These are phyloP conservation scores for Murina feae DNA, from an alignment of 2,113 vertebrate species.

Conservation along the genomic window DNA sequence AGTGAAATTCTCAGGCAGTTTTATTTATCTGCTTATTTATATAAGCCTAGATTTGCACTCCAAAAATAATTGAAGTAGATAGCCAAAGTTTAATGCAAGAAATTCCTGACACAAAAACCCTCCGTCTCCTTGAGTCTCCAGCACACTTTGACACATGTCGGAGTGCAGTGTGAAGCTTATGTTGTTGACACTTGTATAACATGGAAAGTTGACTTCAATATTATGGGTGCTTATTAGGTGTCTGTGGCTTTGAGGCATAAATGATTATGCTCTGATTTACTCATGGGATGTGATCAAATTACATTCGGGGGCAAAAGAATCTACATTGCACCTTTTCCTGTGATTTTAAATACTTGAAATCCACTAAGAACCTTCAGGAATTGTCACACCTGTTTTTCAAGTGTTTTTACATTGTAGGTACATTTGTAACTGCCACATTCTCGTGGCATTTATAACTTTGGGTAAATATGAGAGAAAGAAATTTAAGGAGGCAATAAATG, in stretches of 20 bases:
- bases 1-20: slow-evolving; percentile 1
- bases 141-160: not conserved
- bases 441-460: slow-evolving; percentile 16
- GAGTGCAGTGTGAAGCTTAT: not conserved
- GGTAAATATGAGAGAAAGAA: slow-evolving; percentile 43
- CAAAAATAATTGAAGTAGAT: not conserved
- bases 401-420: not conserved
- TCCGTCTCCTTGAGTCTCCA: not conserved
- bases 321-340: not conserved
- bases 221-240: not conserved
- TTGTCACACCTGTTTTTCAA: slow-evolving; percentile 9
- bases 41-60: not conserved
- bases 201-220: slow-evolving; percentile 14
- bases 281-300: slow-evolving; percentile 2
- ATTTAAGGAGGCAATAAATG: not conserved
- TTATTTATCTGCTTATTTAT: not conserved
- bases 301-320: slow-evolving; percentile 15
- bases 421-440: slow-evolving; percentile 42
- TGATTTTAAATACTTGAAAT: slow-evolving; percentile 42
- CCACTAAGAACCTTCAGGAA: slow-evolving; percentile 29
- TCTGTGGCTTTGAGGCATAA: not conserved
- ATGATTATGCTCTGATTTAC: not conserved
- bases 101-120: not conserved
- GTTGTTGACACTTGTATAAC: not conserved
- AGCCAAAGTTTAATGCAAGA: not conserved